Evolutionary conservation across 2,113 vertebrate species (phyloP).

Genomic region (Cephalophus harveyi): DNA sequence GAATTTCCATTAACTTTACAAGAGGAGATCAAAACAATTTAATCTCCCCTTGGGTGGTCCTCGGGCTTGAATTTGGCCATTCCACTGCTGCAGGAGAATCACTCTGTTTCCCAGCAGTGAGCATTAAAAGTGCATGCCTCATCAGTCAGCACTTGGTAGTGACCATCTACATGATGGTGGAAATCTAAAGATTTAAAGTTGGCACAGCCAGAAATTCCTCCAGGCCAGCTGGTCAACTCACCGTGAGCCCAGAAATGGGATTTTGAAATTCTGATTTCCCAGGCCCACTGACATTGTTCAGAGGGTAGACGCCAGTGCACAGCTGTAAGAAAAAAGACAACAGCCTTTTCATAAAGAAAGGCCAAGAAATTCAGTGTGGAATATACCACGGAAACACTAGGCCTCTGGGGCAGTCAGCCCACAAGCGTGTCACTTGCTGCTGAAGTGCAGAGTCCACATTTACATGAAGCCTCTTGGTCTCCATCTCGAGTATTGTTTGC

Average conservation of each 20-base stretch:
- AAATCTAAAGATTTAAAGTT: not conserved
- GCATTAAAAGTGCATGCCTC: not conserved
- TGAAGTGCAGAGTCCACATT: slow-evolving; percentile 8
- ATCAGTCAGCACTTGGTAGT: not conserved
- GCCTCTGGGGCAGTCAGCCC: not conserved
- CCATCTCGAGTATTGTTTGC: not conserved
- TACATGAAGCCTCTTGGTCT: not conserved
- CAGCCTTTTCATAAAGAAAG: slow-evolving; percentile 67
- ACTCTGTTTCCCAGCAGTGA: not conserved
- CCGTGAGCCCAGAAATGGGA: not conserved
- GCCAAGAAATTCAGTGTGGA: slow-evolving; percentile 29
- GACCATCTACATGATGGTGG: not conserved
- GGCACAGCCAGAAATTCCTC: slow-evolving; percentile 27
- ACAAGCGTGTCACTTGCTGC: not conserved
- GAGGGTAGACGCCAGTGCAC: slow-evolving; percentile 50
- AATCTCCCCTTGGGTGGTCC: not conserved
- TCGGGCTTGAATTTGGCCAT: not conserved
- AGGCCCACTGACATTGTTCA: slow-evolving; percentile 61
- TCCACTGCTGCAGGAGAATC: not conserved
- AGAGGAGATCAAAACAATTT: not conserved
- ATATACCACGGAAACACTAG: not conserved
- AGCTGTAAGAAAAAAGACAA: slow-evolving; percentile 59
- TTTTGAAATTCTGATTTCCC: slow-evolving; percentile 41
- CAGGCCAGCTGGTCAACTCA: slow-evolving; percentile 43
- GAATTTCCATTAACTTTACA: not conserved